Evolutionary conservation across 2,113 vertebrate species (phyloP).

Genomic region (Poicephalus gulielmi): DNA sequence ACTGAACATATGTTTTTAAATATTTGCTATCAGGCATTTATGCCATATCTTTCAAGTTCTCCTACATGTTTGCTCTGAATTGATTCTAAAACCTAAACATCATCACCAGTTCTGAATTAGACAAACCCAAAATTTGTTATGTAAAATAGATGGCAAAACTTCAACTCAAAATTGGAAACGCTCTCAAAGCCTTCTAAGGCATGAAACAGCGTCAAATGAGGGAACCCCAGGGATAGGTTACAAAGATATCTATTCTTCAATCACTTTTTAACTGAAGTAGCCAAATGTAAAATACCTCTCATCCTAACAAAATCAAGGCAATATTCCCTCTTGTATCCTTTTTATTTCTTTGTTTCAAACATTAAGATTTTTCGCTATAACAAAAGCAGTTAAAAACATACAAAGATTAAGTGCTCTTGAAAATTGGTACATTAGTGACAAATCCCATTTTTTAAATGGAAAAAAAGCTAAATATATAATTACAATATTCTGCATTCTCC

Average conservation of each 20-base stretch:
- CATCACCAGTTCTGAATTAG: neutral
- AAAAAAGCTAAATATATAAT: neutral
- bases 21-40: neutral
- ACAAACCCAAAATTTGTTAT: neutral
- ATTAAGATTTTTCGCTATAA: neutral
- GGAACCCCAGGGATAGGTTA: constrained; percentile 30
- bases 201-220: constrained; percentile 10
- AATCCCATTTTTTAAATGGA: neutral
- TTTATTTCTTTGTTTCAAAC: neutral
- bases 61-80: neutral
- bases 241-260: constrained; percentile 47
- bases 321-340: constrained; percentile 23
- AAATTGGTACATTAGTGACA: neutral
- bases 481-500: neutral
- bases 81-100: neutral
- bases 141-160: constrained; percentile 21
- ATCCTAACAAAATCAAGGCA: constrained; percentile 25
- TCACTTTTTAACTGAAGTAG: neutral
- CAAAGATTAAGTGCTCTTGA: neutral
- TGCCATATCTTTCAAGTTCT: neutral
- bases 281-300: constrained; percentile 16
- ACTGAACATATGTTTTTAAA: neutral
- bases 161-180: constrained; percentile 21
- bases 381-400: neutral
- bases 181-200: constrained; percentile 3